Conservation (phyloP, 2,113 vertebrate species). For the Manacus vitellinus region DNA sequence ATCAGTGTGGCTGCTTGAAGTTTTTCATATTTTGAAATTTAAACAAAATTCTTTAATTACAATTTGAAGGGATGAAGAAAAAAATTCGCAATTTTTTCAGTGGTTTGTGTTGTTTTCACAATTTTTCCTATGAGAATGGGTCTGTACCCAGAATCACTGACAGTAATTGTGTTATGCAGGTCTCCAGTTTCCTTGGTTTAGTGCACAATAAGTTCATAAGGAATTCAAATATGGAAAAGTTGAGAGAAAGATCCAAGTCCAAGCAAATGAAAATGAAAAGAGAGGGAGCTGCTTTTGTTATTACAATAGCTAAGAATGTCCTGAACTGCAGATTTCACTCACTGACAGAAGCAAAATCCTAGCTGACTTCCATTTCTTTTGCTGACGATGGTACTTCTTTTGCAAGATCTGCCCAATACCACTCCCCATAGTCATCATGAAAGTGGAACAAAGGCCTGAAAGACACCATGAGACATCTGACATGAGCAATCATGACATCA, state of each 20-base stretch:
- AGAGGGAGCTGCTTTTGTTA: not conserved
- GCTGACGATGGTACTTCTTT: not conserved
- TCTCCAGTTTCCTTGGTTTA: not conserved
- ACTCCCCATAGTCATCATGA: not conserved
- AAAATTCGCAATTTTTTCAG: fast-evolving
- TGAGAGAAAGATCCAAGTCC: not conserved
- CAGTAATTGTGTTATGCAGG: not conserved
- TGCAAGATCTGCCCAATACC: not conserved
- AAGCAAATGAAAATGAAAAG: not conserved
- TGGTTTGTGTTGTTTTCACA: not conserved
- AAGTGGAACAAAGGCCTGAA: not conserved
- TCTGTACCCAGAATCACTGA: not conserved
- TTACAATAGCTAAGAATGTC: not conserved
- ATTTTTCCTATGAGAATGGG: not conserved
- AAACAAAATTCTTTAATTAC: not conserved
- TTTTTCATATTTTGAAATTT: not conserved
- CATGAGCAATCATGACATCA: not conserved
- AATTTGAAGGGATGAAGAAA: not conserved
- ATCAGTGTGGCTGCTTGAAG: not conserved
- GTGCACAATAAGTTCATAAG: not conserved
- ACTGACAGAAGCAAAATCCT: not conserved
- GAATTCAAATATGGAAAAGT: not conserved
- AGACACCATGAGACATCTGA: not conserved
- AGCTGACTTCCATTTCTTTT: not conserved
- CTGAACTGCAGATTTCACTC: not conserved